These are phyloP conservation scores for Lophotriccus pileatus DNA, from an alignment of 2,797 vertebrate species.

Conservation along the genomic window DNA sequence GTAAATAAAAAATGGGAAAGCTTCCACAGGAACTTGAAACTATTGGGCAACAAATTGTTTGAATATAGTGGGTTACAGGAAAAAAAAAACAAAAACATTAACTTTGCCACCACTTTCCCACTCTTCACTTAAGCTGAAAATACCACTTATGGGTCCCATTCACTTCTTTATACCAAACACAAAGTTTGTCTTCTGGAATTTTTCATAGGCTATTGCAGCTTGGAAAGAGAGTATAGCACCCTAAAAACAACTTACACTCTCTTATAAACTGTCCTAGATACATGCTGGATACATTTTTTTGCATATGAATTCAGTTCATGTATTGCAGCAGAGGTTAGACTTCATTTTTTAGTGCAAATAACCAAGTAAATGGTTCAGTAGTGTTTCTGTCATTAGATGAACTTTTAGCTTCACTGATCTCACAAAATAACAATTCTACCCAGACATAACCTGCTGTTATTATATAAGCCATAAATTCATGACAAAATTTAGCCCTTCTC, in stretches of 20 bases:
- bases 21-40: neutral
- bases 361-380: neutral
- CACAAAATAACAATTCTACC: neutral
- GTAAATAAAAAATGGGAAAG: neutral
- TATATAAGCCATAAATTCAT: neutral
- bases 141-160: neutral
- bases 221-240: neutral
- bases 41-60: neutral
- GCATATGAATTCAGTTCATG: neutral
- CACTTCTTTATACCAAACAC: neutral
- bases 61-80: neutral
- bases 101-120: neutral
- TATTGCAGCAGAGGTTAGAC: neutral
- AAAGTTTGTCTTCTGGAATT: neutral
- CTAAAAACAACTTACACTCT: fast-evolving
- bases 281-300: neutral
- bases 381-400: neutral
- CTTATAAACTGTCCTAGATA: neutral
- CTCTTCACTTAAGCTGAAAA: neutral
- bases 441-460: neutral
- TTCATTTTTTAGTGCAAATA: neutral
- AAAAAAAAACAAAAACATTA: neutral
- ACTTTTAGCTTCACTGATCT: neutral
- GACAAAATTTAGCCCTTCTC: neutral
- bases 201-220: neutral